Evolutionary conservation across 1,140 invertebrate species (phyloP).

Genomic region (Cotesia vestalis): DNA sequence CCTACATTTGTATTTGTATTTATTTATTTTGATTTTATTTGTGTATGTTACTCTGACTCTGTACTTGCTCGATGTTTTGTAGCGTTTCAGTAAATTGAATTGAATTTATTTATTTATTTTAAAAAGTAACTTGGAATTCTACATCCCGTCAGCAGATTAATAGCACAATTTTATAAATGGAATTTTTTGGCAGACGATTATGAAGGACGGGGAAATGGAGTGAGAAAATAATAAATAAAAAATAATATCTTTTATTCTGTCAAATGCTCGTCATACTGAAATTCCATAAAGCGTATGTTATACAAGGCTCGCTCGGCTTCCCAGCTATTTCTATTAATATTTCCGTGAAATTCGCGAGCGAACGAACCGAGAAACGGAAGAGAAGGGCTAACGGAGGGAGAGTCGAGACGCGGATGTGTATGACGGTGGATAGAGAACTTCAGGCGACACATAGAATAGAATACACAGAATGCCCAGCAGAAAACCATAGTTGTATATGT

Average conservation of each 20-base stretch:
- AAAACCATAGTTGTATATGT: background rate
- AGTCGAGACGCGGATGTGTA: conserved; percentile 6
- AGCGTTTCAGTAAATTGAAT: background rate
- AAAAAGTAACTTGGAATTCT: background rate
- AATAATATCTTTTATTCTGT: conserved; percentile 9
- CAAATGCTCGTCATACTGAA: conserved; percentile 6
- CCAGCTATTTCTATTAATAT: conserved; percentile 38
- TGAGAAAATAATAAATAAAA: conserved; percentile 5
- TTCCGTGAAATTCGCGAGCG: conserved; percentile 32
- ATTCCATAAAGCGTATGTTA: conserved; percentile 5
- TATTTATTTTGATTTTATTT: background rate
- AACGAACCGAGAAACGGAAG: conserved; percentile 11
- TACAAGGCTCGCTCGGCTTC: conserved; percentile 29
- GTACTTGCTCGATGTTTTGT: too few species aligned
- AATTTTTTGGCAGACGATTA: background rate
- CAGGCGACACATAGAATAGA: conserved; percentile 20
- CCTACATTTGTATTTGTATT: background rate
- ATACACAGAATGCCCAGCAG: background rate
- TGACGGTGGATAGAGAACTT: background rate
- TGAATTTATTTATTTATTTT: background rate
- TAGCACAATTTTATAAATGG: background rate
- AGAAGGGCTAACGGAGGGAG: background rate
- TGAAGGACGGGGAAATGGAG: background rate
- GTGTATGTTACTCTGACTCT: too few species aligned
- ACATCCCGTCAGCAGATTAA: background rate